Conservation (phyloP, 2,113 vertebrate genomes). For the Anarrhichthys ocellatus region DNA sequence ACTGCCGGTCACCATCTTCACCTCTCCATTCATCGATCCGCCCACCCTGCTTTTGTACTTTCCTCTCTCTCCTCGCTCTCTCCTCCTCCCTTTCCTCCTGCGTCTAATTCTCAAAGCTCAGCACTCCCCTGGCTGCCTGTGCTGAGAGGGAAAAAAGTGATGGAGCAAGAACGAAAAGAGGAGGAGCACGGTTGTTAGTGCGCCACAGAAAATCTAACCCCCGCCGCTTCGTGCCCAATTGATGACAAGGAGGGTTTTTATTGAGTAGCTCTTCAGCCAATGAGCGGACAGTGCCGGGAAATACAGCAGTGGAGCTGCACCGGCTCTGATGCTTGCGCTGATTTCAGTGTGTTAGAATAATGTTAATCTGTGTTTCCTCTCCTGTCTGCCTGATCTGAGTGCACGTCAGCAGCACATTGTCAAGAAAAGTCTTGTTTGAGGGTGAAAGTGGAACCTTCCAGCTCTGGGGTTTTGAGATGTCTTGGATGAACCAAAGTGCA, state of each 20-base stretch:
- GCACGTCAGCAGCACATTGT: slow-evolving; percentile 41
- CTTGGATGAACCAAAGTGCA: slow-evolving; percentile 64
- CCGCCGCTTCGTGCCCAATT: slow-evolving; percentile 60
- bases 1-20: slow-evolving; percentile 39
- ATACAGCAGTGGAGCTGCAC: slow-evolving; percentile 81
- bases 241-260: slow-evolving; percentile 70
- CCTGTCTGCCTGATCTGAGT: slow-evolving; percentile 47
- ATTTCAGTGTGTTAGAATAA: slow-evolving; percentile 73
- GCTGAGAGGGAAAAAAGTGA: slow-evolving; percentile 54
- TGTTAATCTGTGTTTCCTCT: slow-evolving; percentile 65
- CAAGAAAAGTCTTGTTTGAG: slow-evolving; percentile 52
- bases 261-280: slow-evolving; percentile 77
- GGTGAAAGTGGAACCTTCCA: slow-evolving; percentile 42
- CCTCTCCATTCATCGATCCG: slow-evolving; percentile 36
- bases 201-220: slow-evolving; percentile 58
- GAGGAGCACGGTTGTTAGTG: slow-evolving; percentile 73
- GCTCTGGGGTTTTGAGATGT: slow-evolving; percentile 43
- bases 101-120: slow-evolving; percentile 77
- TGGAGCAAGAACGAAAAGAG: slow-evolving; percentile 67
- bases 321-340: slow-evolving; percentile 68
- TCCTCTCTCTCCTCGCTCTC: background rate
- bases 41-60: slow-evolving; percentile 11
- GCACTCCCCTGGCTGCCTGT: slow-evolving; percentile 67
- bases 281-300: slow-evolving; percentile 79
- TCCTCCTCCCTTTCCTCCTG: slow-evolving; percentile 49